Evolutionary conservation across 2,888 invertebrate species (phyloP).

Genomic region (Leptinotarsa juncta): DNA sequence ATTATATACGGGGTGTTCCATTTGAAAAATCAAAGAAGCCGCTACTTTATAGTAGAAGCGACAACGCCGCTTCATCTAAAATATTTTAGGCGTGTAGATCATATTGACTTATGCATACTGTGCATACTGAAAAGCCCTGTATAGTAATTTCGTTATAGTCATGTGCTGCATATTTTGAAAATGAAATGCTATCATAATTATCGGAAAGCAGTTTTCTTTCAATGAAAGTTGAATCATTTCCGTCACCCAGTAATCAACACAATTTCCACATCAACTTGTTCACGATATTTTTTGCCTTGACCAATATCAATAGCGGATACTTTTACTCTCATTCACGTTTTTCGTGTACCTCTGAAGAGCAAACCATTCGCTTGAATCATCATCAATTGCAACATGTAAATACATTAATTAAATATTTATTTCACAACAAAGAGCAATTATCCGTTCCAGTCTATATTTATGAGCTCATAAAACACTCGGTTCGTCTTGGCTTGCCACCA

Average conservation of each 20-base stretch:
- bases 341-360: constrained; percentile 39
- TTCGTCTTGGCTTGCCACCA: constrained; percentile 12
- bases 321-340: constrained; percentile 48
- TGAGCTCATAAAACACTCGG: constrained; percentile 22
- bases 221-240: not conserved
- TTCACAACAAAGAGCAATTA: constrained; percentile 35
- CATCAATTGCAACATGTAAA: constrained; percentile 33
- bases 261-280: constrained; percentile 29
- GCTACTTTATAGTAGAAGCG: no score
- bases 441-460: constrained; percentile 31
- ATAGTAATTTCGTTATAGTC: no score
- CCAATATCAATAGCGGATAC: constrained; percentile 44
- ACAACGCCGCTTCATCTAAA: no score
- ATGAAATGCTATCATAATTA: no score
- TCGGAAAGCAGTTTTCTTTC: not conserved
- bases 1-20: no score
- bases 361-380: constrained; percentile 31
- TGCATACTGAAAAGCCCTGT: no score
- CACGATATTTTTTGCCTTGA: constrained; percentile 41
- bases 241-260: constrained; percentile 12
- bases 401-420: constrained; percentile 38
- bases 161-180: no score
- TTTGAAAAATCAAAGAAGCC: no score
- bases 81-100: no score
- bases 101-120: no score